Percentiles rank a stretch among this genome's conserved stretches.
These are phyloP conservation scores for Liasis olivaceus DNA, from an alignment of 2,797 vertebrate genomes.

Conservation along the genomic window DNA sequence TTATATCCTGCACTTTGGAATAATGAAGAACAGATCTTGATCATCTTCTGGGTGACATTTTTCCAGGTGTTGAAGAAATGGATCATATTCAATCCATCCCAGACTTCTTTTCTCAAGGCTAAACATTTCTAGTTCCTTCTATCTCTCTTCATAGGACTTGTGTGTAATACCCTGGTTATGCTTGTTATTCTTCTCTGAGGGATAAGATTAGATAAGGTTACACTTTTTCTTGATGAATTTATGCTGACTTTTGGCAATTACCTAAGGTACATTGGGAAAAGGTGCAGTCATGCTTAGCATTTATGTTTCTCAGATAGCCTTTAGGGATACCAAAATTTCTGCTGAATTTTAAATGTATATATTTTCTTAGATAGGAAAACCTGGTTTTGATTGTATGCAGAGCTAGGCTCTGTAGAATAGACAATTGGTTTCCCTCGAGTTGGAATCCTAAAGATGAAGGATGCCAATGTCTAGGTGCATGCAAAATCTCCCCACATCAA, in stretches of 20 bases:
- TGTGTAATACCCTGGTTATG: not conserved
- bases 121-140: not conserved
- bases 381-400: too few species aligned
- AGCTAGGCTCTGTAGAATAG: not conserved
- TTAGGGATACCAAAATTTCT: not conserved
- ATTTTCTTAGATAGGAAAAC: too few species aligned
- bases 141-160: not conserved
- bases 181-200: not conserved
- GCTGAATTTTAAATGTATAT: not conserved
- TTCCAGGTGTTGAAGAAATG: not conserved
- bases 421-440: not conserved
- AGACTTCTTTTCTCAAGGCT: not conserved
- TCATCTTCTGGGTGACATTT: not conserved
- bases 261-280: not conserved
- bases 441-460: not conserved
- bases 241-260: not conserved
- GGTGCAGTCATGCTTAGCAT: not conserved
- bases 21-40: not conserved
- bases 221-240: not conserved
- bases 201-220: not conserved
- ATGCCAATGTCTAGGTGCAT: not conserved
- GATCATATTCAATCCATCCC: not conserved
- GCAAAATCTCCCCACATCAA: not conserved
- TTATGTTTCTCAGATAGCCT: not conserved
- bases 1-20: not conserved